Conservation (phyloP, 2,888 invertebrate genomes). For the Nephrotoma appendiculata region DNA sequence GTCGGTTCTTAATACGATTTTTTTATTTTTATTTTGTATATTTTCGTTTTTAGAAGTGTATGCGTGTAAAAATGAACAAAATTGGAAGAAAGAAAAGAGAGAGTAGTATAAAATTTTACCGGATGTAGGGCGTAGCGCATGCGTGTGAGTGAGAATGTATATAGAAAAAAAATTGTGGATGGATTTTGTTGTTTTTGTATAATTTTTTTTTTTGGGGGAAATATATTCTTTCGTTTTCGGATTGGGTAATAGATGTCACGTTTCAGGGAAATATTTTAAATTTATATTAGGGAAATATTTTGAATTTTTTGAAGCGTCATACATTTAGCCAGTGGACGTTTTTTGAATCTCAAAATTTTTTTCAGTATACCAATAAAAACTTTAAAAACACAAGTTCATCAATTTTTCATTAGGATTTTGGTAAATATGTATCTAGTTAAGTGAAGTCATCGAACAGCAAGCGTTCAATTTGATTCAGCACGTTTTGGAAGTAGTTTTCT, state of each 20-base stretch:
- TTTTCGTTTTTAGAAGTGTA: not conserved
- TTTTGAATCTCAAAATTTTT: no score
- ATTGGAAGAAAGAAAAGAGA: not conserved
- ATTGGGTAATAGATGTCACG: not conserved
- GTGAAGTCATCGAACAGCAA: no score
- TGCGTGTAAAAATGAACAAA: not conserved
- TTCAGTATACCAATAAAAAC: no score
- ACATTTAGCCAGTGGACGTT: not conserved
- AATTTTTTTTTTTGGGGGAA: not conserved
- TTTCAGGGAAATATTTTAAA: not conserved
- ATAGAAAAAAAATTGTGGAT: not conserved
- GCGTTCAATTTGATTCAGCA: no score
- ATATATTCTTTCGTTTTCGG: not conserved
- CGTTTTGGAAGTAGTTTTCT: no score
- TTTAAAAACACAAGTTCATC: no score
- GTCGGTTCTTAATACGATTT: not conserved
- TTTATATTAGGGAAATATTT: not conserved
- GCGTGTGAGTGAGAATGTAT: slow-evolving; percentile 2
- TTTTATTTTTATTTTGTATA: not conserved
- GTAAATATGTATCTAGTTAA: no score
- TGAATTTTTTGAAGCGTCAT: not conserved
- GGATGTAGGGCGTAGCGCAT: slow-evolving; percentile 6
- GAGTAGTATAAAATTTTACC: not conserved
- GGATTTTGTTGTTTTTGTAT: not conserved
- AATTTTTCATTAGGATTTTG: no score